Evolutionary conservation across 2,797 vertebrate species (phyloP), one percentile per base, ranked within the genome.

Genomic region (Fistularia commersonii): DNA sequence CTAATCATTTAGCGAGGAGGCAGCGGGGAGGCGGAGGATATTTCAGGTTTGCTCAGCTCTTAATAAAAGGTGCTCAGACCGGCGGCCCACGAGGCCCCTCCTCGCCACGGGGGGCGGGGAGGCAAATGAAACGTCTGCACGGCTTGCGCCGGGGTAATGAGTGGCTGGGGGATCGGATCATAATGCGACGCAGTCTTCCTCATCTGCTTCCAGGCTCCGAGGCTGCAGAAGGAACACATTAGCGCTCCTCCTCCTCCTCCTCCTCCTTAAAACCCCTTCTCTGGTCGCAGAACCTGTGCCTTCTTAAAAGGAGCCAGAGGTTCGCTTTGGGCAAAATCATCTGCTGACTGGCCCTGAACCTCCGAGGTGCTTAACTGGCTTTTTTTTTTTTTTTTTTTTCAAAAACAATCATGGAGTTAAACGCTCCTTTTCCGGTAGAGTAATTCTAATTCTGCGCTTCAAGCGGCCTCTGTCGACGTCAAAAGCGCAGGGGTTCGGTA

Each of bases 71-170:
- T 63, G 55, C 48, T 66, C 58, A 45, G 48, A 64, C 67, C 54
- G 59, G 61, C 76, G 76, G 85, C 65, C 77, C 75, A 81, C 79
- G 66, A 79, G 76, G 62, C 23, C 69, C 61, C 80, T 84, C 79
- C 81, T 80, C 78, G 84, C 77, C 63, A 61, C 35, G 15, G 72
- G 66, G 63, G 73, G 51, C 38, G 67, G 4, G 23, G 23, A 4
- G 23, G 23, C 23, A 23, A 69, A 75, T 68, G 51, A 81, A 72
- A 72, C 62, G 50, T 64, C 68, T 63, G 61, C 49, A 60, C 66
- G 60, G 64, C 62, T 68, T 59, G 60, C 69, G 74, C 76, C 54
- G 63, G 63, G 60, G 59, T 74, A 78, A 84, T 79, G 64, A 78
- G 61, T 59, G 50, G 68, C 61, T 69, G 51, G 2, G 40, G n/a